Evolutionary conservation across 2,888 invertebrate genomes (phyloP).

Genomic region (Kryphioiulus occultus): DNA sequence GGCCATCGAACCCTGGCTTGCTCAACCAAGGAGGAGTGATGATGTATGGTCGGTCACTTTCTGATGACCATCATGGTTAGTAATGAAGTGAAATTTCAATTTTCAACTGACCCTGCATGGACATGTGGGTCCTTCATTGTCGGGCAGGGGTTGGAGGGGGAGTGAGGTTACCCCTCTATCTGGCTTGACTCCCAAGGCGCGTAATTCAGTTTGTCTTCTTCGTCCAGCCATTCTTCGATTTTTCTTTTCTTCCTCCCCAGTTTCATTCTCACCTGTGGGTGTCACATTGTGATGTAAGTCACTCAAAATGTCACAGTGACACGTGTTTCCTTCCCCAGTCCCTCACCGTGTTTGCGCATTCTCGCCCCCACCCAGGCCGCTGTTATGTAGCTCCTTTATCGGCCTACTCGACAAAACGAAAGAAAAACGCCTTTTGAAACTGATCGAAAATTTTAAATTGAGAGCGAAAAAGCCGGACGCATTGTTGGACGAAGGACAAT

Average conservation of each 20-base stretch:
- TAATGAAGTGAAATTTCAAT: conserved; percentile 27
- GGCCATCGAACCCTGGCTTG: not conserved
- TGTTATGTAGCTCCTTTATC: conserved; percentile 21
- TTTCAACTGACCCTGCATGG: not conserved
- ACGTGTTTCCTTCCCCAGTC: conserved; percentile 9
- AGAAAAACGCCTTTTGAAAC: conserved; percentile 29
- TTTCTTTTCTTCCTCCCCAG: conserved; percentile 35
- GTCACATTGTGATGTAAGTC: conserved; percentile 43
- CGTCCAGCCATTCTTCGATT: conserved; percentile 29
- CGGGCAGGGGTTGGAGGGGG: not conserved
- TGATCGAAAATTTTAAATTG: conserved; percentile 40
- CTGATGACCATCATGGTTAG: conserved; percentile 21
- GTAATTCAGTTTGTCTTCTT: conserved; percentile 28
- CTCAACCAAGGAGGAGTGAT: not conserved
- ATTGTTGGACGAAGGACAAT: conserved; percentile 36
- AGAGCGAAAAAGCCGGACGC: not conserved
- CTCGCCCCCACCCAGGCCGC: conserved; percentile 26
- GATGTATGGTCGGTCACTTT: conserved; percentile 14
- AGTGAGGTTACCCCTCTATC: not conserved
- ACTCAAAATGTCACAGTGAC: conserved; percentile 40
- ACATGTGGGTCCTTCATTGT: not conserved
- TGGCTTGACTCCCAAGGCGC: conserved; percentile 8
- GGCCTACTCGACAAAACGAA: not conserved
- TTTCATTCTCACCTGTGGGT: conserved; percentile 41
- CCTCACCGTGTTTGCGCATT: conserved; percentile 17